Percentiles rank a stretch among this genome's conserved stretches.
phyloP scores from a whole-genome alignment of 1,140 invertebrate genomes.

The Venustaconcha ellipsiformis region DNA sequence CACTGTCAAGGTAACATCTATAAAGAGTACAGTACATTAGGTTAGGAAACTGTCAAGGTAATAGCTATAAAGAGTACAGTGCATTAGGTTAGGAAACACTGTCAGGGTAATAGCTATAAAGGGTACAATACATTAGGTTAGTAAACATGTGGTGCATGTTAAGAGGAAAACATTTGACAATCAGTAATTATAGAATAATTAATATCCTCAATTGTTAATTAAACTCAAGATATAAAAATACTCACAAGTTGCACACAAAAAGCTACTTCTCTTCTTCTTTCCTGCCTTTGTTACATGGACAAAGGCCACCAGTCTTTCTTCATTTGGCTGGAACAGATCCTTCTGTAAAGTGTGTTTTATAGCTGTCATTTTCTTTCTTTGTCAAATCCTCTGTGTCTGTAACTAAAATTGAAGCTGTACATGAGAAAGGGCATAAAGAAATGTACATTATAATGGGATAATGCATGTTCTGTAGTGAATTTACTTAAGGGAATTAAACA shows the following conservation, averaged over 20 bases:
- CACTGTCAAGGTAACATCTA: no score
- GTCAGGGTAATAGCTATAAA: no score
- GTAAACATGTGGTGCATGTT: no score
- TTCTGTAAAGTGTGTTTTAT: slow-evolving; percentile 84
- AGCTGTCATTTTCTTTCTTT: slow-evolving; percentile 77
- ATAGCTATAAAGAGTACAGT: no score
- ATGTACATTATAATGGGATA: not conserved
- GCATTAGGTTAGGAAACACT: no score
- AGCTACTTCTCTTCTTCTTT: slow-evolving; percentile 86
- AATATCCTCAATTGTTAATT: slow-evolving; percentile 66
- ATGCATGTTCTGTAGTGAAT: not conserved
- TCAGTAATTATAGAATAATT: no score
- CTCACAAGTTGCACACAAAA: slow-evolving; percentile 81
- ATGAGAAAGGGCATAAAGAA: not conserved
- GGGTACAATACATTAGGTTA: no score
- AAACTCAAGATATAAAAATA: slow-evolving; percentile 25
- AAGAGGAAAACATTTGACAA: no score
- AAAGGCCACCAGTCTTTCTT: slow-evolving; percentile 84
- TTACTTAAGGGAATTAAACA: not conserved
- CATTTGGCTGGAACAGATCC: slow-evolving; percentile 83
- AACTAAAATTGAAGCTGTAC: not conserved
- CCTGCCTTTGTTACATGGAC: slow-evolving; percentile 79
- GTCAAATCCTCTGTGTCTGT: no score
- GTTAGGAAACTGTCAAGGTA: no score
- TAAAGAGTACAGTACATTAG: no score